A percentile compares a stretch with the other conserved stretches of the same genome.
phyloP scores from a whole-genome alignment of 2,888 invertebrate genomes.

The Heliconius sara region DNA sequence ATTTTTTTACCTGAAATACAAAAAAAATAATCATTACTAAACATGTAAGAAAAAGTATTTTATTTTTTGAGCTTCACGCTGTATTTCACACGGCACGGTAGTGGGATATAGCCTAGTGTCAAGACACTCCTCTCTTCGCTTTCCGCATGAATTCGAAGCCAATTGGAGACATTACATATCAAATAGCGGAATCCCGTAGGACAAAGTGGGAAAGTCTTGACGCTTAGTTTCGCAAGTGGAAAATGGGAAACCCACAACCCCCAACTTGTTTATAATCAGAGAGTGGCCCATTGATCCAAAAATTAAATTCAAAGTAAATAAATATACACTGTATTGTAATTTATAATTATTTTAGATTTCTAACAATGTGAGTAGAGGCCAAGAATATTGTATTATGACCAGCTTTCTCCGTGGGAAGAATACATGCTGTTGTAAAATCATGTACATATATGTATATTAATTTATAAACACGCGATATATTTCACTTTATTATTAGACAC shows the following conservation, averaged over 20 bases:
- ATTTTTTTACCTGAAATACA: slow-evolving; percentile 26
- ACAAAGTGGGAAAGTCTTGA: too few species aligned
- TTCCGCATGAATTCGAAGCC: too few species aligned
- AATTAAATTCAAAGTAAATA: background rate
- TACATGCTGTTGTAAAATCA: slow-evolving; percentile 50
- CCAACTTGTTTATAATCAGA: too few species aligned
- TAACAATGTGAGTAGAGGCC: slow-evolving; percentile 8
- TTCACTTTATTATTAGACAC: slow-evolving; percentile 21
- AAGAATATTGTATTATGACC: slow-evolving; percentile 42
- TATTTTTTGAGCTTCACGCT: too few species aligned
- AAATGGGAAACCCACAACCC: too few species aligned
- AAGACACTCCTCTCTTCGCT: too few species aligned
- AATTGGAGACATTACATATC: background rate
- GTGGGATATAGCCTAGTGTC: too few species aligned
- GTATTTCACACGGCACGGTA: too few species aligned
- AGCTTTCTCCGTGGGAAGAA: slow-evolving; percentile 55
- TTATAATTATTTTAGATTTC: slow-evolving; percentile 21
- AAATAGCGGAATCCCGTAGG: background rate
- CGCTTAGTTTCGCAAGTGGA: too few species aligned
- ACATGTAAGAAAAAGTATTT: too few species aligned
- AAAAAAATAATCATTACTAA: background rate
- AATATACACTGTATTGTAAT: background rate
- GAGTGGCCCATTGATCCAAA: background rate
- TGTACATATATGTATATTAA: slow-evolving; percentile 1
- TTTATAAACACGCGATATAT: slow-evolving; percentile 7